A percentile compares a stretch with the other conserved stretches of the same genome.
Evolutionary conservation across 2,888 invertebrate genomes (phyloP).

Genomic region (Helleia helle): DNA sequence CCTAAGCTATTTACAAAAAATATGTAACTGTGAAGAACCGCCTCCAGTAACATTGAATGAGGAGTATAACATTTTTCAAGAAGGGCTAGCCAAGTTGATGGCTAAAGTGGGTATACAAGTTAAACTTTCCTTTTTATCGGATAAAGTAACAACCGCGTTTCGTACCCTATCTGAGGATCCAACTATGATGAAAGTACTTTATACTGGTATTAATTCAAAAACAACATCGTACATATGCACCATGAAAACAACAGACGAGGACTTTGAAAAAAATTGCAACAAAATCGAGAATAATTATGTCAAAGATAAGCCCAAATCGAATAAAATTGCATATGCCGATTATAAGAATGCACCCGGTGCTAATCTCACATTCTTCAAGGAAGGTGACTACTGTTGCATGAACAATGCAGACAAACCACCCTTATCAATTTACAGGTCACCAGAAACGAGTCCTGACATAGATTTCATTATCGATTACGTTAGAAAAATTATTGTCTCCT

Average conservation of each 20-base stretch:
- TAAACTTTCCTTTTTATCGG: slow-evolving; percentile 46
- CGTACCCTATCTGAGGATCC: slow-evolving; percentile 59
- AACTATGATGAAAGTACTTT: slow-evolving; percentile 45
- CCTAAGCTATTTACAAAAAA: slow-evolving; percentile 37
- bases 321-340: slow-evolving; percentile 43
- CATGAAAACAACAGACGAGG: slow-evolving; percentile 55
- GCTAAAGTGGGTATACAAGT: slow-evolving; percentile 54
- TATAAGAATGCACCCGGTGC: slow-evolving; percentile 57
- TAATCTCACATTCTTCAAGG: slow-evolving; percentile 49
- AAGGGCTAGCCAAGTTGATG: slow-evolving; percentile 52
- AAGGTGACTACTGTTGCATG: slow-evolving; percentile 56
- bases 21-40: slow-evolving; percentile 34
- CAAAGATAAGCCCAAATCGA: slow-evolving; percentile 36
- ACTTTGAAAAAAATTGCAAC: slow-evolving; percentile 44
- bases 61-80: slow-evolving; percentile 60
- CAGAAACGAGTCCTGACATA: slow-evolving; percentile 54
- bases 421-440: slow-evolving; percentile 45
- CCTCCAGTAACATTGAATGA: slow-evolving; percentile 43
- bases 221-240: slow-evolving; percentile 59
- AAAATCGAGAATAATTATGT: slow-evolving; percentile 41
- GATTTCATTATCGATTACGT: slow-evolving; percentile 57
- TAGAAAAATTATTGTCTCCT: slow-evolving; percentile 54
- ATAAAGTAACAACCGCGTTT: slow-evolving; percentile 51
- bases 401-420: slow-evolving; percentile 54
- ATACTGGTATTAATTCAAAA: slow-evolving; percentile 60